Evolutionary conservation across 2,113 vertebrate species (phyloP), one percentile per base, ranked within the genome.

Genomic region (Hippocampus guttulatus): DNA sequence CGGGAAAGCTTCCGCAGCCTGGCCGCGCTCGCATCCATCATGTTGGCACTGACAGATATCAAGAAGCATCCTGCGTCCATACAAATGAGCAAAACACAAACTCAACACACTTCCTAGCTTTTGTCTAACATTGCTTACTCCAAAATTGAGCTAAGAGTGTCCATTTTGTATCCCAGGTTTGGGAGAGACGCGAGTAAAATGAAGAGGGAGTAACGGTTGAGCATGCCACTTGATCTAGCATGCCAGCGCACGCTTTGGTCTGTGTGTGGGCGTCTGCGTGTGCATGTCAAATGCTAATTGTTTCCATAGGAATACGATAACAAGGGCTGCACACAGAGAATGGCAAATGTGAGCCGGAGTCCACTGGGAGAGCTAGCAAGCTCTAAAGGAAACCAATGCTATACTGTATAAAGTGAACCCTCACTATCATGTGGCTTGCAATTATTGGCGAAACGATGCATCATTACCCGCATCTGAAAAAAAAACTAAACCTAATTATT

Each of bases 251-350:
- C 80, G 77, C 80, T 81, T 84, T 81, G 79, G 75, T 83, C 84
- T 71, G 68, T 89, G 85, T 69, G 75, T 86, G 76, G 78, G 68
- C 87, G 85, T 69, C 70, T 86, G 75, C 80, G 83, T 71, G 64
- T 87, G 84, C 60, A 74, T 83, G 85, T 88, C 84, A 89, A 87
- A 84, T 75, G 81, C 69, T 85, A 84, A 69, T 72, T 75, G 69
- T 80, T 81, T 87, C 76, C 76, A 78, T 81, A 83, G 82, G 82
- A 89, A 89, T 85, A 86, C 71, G 73, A 84, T 84, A 89, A 90
- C 62, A 77, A 87, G 81, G 78, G 66, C 68, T 62, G 12, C 81
- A 79, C 79, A 89, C 73, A 88, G 80, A 81, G 89, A 87, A 88
- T 89, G 75, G 67, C 71, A 87, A 87, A 89, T 87, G 79, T 85